Evolutionary conservation across 2,113 vertebrate genomes (phyloP).

Genomic region (Anoplopoma fimbria): DNA sequence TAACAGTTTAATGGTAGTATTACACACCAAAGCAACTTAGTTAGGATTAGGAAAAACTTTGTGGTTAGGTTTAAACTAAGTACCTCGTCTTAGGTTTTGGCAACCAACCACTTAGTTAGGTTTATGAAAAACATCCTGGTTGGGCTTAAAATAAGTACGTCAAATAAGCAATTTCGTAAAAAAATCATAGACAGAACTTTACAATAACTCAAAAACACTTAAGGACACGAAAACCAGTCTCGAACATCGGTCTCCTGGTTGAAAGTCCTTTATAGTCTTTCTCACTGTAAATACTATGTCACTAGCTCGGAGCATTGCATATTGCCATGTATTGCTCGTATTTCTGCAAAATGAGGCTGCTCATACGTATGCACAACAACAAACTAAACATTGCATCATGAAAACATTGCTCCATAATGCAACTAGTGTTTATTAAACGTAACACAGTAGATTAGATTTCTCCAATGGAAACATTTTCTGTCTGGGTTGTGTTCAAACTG

Average conservation of each 20-base stretch:
- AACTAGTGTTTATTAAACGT: neutral
- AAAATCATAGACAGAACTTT: neutral
- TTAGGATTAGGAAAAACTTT: neutral
- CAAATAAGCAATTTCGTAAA: neutral
- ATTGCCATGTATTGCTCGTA: neutral
- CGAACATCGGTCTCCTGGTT: neutral
- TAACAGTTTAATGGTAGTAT: neutral
- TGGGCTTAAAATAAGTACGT: neutral
- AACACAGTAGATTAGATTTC: neutral
- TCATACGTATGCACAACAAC: neutral
- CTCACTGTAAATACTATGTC: neutral
- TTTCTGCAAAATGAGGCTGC: neutral
- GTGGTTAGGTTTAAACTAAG: no score
- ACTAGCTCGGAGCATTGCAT: neutral
- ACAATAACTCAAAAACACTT: neutral
- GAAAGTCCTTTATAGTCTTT: neutral
- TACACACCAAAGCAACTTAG: neutral
- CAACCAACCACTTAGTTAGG: no score
- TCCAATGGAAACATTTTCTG: neutral
- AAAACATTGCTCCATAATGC: neutral
- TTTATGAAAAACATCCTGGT: neutral
- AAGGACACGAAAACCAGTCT: neutral
- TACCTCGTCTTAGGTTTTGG: no score
- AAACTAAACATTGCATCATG: neutral
- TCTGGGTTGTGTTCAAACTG: neutral